Percentiles rank a stretch among this genome's conserved stretches.
Conservation (phyloP, 2,113 vertebrate species). For the Gallinago jamesoni region DNA sequence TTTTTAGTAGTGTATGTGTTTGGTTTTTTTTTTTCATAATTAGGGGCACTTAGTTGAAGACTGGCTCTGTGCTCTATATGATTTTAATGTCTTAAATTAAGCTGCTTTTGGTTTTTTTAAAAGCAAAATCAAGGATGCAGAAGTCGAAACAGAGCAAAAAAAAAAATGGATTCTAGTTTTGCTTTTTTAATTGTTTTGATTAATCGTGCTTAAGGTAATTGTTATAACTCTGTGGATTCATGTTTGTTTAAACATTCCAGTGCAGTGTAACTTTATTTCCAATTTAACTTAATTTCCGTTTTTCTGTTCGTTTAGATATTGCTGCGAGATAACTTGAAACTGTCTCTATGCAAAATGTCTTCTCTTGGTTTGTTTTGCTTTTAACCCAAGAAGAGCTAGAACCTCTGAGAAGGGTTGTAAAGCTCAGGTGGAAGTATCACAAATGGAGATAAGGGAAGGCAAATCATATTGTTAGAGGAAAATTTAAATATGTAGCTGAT, state of each 20-base stretch:
- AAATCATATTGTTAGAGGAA: neutral
- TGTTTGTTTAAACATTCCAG: neutral
- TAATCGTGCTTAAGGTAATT: neutral
- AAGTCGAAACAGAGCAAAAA: neutral
- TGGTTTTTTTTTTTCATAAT: neutral
- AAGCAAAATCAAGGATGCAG: neutral
- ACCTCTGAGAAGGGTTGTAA: neutral
- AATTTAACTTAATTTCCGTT: neutral
- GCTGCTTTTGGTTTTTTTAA: neutral
- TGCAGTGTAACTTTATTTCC: neutral
- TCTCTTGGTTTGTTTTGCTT: neutral
- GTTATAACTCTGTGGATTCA: neutral
- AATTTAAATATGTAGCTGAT: neutral
- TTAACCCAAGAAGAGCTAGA: neutral
- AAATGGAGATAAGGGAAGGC: neutral
- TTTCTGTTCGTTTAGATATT: neutral
- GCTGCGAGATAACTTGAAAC: neutral
- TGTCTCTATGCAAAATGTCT: neutral
- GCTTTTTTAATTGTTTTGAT: neutral
- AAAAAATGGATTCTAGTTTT: neutral
- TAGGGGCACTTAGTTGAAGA: neutral
- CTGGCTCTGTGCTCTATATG: neutral
- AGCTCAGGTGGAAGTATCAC: neutral
- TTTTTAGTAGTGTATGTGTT: neutral
- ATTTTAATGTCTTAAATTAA: neutral